These are phyloP conservation scores for Drosophila diplacantha DNA, from an alignment of 2,888 invertebrate genomes.

Conservation along the genomic window DNA sequence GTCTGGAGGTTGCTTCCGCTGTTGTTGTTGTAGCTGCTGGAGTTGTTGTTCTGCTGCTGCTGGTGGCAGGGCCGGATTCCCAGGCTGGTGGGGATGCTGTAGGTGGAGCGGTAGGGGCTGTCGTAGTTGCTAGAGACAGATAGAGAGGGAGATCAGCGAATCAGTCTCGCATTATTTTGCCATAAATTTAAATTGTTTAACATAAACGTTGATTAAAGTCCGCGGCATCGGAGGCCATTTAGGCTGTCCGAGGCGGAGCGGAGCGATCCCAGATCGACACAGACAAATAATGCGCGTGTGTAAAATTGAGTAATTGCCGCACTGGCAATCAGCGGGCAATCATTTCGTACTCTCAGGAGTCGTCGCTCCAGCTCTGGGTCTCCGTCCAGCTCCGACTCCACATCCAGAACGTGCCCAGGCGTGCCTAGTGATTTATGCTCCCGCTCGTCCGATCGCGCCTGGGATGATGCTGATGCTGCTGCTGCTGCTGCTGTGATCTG, in stretches of 20 bases:
- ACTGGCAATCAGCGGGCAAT: constrained; percentile 72
- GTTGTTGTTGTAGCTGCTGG: constrained; percentile 70
- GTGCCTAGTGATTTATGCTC: constrained; percentile 70
- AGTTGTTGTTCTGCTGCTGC: constrained; percentile 69
- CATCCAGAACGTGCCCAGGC: constrained; percentile 42
- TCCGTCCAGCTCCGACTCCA: constrained; percentile 18
- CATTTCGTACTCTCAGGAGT: constrained; percentile 58
- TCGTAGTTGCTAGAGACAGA: constrained; percentile 75
- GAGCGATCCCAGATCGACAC: constrained; percentile 57
- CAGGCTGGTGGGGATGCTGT: constrained; percentile 79
- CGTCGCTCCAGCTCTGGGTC: constrained; percentile 33
- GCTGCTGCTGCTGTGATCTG: constrained; percentile 18
- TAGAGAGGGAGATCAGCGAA: constrained; percentile 35
- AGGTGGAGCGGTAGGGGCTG: constrained; percentile 79
- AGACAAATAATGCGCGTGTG: constrained; percentile 73
- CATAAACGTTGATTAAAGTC: constrained; percentile 73
- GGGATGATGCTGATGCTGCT: constrained; percentile 5
- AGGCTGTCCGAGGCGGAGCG: constrained; percentile 51
- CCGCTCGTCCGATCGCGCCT: constrained; percentile 42
- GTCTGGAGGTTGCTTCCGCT: constrained; percentile 75
- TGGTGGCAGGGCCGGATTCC: constrained; percentile 76
- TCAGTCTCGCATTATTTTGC: constrained; percentile 71
- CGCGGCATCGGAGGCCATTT: constrained; percentile 49
- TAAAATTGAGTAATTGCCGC: constrained; percentile 72
- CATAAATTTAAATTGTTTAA: constrained; percentile 74